Evolutionary conservation across 2,113 vertebrate species (phyloP).

Genomic region (Rafetus swinhoei): DNA sequence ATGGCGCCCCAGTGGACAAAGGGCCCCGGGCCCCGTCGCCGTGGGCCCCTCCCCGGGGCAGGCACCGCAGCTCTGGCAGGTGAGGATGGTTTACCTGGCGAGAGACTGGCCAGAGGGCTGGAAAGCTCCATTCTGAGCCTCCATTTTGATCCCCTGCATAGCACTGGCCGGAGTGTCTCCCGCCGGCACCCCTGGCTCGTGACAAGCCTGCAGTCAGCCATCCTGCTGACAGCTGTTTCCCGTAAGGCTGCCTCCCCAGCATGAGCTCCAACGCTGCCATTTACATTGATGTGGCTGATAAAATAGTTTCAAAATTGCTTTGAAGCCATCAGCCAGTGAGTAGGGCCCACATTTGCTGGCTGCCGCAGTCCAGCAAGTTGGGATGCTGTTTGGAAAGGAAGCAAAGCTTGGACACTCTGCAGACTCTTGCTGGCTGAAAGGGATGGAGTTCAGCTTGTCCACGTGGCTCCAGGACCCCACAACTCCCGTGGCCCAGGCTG

Average conservation of each 20-base stretch:
- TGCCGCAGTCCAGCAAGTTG: not conserved
- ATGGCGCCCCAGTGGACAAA: too few relatives aligned
- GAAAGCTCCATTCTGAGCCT: not conserved
- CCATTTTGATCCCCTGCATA: conserved; percentile 38
- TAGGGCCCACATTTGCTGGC: conserved; percentile 34
- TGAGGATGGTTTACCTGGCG: not conserved
- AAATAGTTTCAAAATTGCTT: conserved; percentile 71
- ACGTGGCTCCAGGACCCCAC: not conserved
- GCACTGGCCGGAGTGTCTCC: not conserved
- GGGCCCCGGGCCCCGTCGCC: too few relatives aligned
- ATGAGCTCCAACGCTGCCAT: not conserved
- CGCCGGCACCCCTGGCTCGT: not conserved
- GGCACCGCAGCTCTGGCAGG: accelerated
- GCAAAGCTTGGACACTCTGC: not conserved
- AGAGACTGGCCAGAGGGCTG: conserved; percentile 29
- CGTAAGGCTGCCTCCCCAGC: conserved; percentile 29
- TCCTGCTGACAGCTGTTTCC: conserved; percentile 29
- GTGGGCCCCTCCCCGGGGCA: too few relatives aligned
- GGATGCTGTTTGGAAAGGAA: conserved; percentile 41
- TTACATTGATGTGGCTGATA: conserved; percentile 62
- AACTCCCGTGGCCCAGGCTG: not conserved
- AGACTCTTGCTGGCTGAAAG: not conserved
- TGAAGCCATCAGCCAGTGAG: conserved; percentile 49
- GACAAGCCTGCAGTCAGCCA: not conserved
- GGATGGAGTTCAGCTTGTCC: not conserved